These are phyloP conservation scores for Cyprinodon diabolis DNA, from an alignment of 2,797 vertebrate genomes.

Conservation along the genomic window DNA sequence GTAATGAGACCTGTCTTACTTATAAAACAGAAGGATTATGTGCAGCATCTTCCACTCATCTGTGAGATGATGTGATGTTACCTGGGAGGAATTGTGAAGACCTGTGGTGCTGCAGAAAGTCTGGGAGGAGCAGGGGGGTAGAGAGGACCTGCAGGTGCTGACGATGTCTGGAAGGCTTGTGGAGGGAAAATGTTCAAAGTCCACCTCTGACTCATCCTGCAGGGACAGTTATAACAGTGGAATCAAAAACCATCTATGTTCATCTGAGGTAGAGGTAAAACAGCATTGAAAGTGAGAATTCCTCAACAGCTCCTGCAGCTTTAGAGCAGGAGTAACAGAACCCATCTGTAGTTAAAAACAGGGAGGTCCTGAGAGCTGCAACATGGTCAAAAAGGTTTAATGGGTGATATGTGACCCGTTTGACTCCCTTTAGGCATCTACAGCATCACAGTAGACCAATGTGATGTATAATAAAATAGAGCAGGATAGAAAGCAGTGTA, in stretches of 20 bases:
- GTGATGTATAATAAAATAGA: no score
- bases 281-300: neutral
- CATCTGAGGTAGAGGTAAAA: neutral
- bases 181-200: conserved; percentile 88
- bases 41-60: neutral
- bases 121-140: conserved; percentile 59
- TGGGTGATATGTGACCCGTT: no score
- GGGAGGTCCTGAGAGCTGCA: neutral
- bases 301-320: no score
- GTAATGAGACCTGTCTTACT: no score
- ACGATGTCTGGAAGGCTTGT: conserved; percentile 93
- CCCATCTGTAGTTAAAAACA: no score
- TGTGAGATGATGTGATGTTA: conserved; percentile 67
- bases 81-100: conserved; percentile 70
- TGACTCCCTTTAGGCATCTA: no score
- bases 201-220: conserved; percentile 89
- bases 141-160: conserved; percentile 85
- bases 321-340: no score
- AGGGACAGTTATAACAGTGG: neutral
- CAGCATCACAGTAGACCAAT: no score
- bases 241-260: neutral
- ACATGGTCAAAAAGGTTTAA: neutral
- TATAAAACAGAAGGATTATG: no score
- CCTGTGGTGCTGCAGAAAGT: conserved; percentile 64
- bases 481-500: no score